Base-by-base conservation (phyloP, 2,888 invertebrate genomes). In the Xestia ashworthii region DNA sequence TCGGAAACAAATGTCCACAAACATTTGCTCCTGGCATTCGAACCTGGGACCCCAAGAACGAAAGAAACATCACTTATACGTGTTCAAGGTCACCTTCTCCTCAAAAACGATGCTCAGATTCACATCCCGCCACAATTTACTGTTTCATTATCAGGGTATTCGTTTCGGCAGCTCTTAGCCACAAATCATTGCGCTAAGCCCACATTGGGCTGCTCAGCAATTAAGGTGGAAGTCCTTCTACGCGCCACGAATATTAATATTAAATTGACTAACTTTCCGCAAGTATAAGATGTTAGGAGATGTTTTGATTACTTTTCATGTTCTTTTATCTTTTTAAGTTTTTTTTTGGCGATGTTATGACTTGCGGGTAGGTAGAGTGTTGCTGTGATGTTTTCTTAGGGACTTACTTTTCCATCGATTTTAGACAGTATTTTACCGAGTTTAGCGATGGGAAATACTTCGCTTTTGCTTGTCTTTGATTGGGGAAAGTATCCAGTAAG, bases 181-280 rank as follows among this genome's bases (percentile, higher is more conserved):
- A 89, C 89, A 87, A 87, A 89, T 87, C 87, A 87, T 79, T 11
- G 58, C 80, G 83, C 83, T 87, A 87, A 87, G 89, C 78, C 66
- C 74, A 41, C 66, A 74, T 72, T 46, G 65, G 83, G 77, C 81
- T 71, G 80, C 69, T 67, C 83, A 81, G 89, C 80, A 89, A 87
- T 87, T 87, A 89, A 87, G 89, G 83, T 80, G 79, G 55, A 82
- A 80, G 66, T 64, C 83, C 67, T 75, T 46, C 67, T 41, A 89
- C 88, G 89, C 81, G 74, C 5, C n/a, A n/a, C 48, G 87, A 89
- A 87, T 87, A 85, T 87, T 87, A 89, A 89, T 89, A 87, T 83
- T 71, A 75, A 83, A 83, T 87, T 89, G 88, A 82, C 78, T 74
- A 87, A 87, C 66, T 89, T 89, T 79, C 38, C 25, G 69, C 48